Evolutionary conservation across 2,113 vertebrate species (phyloP), one percentile per base, ranked within the genome.

Genomic region (Eulemur rufifrons): DNA sequence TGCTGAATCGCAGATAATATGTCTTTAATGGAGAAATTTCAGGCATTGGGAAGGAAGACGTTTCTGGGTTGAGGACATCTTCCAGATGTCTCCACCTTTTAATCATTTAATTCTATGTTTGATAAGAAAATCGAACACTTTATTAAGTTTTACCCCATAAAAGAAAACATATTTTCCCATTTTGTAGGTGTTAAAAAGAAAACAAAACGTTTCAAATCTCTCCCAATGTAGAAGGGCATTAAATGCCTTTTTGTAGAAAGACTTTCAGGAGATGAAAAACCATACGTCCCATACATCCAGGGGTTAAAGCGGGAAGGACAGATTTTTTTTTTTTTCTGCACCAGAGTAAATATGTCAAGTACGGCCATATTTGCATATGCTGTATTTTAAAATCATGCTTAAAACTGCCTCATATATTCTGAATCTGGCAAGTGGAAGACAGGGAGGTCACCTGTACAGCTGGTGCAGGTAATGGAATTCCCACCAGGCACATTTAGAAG

Each of bases 401-500:
- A 95, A 78, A 86, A 66, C 84, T 96, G 94, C 95, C 97, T 98
- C 95, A 95, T 98, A 74, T 98, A 98, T 98, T 98, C 96, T 97
- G 97, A 97, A 74, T 89, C 86, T 97, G 97, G 98, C 89, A 98
- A 97, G 95, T 80, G 54, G 95, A 98, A 98, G 98, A 97, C 97
- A 98, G 96, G 97, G 95, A 98, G 98, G 98, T 99, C 97, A 97
- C 97, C 91, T 85, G 89, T 97, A 93, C 98, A 99, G 98, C 98
- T 99, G 98, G 97, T 97, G 66, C 91, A 98, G 97, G 98, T 98
- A 98, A 96, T 98, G 95, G 98, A 98, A 98, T 98, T 98, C 98
- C 98, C 98, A 98, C 94, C 71, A 97, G 98, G 86, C 95, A 98
- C 71, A 96, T 98, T 98, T 95, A 97, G 96, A 97, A 97, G 97